Conservation (phyloP, 2,888 invertebrate species). For the Pseudococcus viburni region DNA sequence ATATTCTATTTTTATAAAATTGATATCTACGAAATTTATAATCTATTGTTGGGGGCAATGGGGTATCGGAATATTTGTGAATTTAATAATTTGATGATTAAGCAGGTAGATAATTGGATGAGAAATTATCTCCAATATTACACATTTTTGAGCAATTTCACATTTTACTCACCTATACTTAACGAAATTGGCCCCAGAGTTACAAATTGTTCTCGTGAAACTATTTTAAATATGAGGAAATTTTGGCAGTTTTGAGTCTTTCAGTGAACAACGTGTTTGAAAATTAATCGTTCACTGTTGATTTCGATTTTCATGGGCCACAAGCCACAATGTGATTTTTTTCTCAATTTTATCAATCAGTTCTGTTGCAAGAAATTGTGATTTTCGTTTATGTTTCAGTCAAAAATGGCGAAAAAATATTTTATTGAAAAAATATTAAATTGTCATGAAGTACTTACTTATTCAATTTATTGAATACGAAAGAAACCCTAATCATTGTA, state of each 20-base stretch:
- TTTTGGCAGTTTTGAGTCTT: constrained; percentile 6
- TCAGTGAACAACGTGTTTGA: not conserved
- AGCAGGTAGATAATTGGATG: no score
- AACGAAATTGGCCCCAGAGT: not conserved
- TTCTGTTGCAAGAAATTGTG: no score
- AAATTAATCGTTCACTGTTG: not conserved
- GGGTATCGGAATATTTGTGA: not conserved
- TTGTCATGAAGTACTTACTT: no score
- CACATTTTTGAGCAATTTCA: no score
- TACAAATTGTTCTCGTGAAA: not conserved
- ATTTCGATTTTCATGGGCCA: not conserved
- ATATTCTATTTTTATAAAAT: constrained; percentile 50
- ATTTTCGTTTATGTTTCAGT: no score
- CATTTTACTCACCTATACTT: not conserved
- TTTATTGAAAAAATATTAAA: no score
- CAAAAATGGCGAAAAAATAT: no score
- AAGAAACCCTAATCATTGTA: no score
- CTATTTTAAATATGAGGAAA: constrained; percentile 25
- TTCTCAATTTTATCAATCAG: no score
- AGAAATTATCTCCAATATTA: no score
- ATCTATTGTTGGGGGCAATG: not conserved
- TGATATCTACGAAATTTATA: not conserved
- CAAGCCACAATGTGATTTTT: not conserved
- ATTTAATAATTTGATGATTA: not conserved
- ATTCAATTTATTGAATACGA: no score